Evolutionary conservation across 2,888 invertebrate species (phyloP).

Genomic region (Leucophenga montana): DNA sequence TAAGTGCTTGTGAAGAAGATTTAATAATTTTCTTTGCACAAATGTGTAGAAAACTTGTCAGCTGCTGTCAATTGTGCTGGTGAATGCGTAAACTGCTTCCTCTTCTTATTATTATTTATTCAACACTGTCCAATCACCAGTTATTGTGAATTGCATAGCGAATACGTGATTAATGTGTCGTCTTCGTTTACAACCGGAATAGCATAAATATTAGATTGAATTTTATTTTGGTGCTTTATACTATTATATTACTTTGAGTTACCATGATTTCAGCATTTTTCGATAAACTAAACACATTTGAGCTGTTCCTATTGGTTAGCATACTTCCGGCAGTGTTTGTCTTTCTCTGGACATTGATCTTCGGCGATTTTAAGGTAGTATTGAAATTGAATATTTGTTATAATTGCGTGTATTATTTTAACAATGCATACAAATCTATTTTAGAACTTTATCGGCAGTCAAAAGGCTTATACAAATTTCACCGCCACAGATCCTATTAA

Average conservation of each 20-base stretch:
- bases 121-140: neutral
- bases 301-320: slow-evolving; percentile 55
- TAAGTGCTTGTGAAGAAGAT: too few relatives aligned
- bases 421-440: slow-evolving; percentile 22
- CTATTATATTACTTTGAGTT: neutral
- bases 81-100: too few relatives aligned
- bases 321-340: slow-evolving; percentile 66
- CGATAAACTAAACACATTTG: slow-evolving; percentile 54
- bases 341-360: slow-evolving; percentile 65
- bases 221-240: too few relatives aligned
- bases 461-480: slow-evolving; percentile 50
- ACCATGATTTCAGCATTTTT: slow-evolving; percentile 54
- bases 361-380: slow-evolving; percentile 61
- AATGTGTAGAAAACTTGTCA: too few relatives aligned
- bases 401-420: neutral
- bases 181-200: slow-evolving; percentile 43
- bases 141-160: slow-evolving; percentile 36
- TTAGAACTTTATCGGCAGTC: slow-evolving; percentile 66
- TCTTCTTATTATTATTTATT: too few relatives aligned
- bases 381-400: neutral
- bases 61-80: too few relatives aligned
- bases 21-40: too few relatives aligned
- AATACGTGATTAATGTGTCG: slow-evolving; percentile 47
- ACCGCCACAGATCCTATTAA: slow-evolving; percentile 67
- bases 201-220: neutral